Evolutionary conservation across 2,113 vertebrate species (phyloP).

Genomic region (Pithys albifrons): DNA sequence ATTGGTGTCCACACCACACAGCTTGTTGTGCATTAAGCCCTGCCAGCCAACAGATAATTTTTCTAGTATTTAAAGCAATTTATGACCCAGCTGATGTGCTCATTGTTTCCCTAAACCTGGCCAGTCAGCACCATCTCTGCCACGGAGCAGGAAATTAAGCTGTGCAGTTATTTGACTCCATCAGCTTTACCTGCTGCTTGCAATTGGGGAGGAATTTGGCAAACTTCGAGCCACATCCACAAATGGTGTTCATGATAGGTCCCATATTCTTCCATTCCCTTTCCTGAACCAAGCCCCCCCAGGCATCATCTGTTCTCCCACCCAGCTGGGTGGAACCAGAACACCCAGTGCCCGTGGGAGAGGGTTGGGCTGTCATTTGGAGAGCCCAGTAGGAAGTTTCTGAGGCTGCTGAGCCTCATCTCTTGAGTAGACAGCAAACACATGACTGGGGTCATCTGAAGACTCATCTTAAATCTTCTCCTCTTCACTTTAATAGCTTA

Average conservation of each 20-base stretch:
- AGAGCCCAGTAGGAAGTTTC: not conserved
- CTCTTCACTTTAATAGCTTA: not conserved
- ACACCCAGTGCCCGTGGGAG: not conserved
- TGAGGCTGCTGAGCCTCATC: not conserved
- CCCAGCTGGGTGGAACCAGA: not conserved
- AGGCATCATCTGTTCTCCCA: not conserved
- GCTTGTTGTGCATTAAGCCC: not conserved
- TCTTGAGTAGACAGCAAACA: not conserved
- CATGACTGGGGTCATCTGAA: not conserved
- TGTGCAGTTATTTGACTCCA: slow-evolving; percentile 2
- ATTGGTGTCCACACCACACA: not conserved
- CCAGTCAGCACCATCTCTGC: not conserved
- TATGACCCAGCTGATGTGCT: slow-evolving; percentile 12
- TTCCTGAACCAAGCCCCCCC: not conserved
- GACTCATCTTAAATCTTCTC: not conserved
- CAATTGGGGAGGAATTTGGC: not conserved
- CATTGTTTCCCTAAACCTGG: slow-evolving; percentile 18
- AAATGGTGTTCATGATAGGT: not conserved
- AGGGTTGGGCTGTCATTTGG: not conserved
- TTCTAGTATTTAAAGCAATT: slow-evolving; percentile 44
- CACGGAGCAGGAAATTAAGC: slow-evolving; percentile 49
- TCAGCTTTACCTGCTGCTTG: slow-evolving; percentile 28
- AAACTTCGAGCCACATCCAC: not conserved
- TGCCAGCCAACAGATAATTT: slow-evolving; percentile 21
- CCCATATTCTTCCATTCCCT: not conserved